Evolutionary conservation across 2,888 invertebrate genomes (phyloP).

Genomic region (Falcaria lacertinaria): DNA sequence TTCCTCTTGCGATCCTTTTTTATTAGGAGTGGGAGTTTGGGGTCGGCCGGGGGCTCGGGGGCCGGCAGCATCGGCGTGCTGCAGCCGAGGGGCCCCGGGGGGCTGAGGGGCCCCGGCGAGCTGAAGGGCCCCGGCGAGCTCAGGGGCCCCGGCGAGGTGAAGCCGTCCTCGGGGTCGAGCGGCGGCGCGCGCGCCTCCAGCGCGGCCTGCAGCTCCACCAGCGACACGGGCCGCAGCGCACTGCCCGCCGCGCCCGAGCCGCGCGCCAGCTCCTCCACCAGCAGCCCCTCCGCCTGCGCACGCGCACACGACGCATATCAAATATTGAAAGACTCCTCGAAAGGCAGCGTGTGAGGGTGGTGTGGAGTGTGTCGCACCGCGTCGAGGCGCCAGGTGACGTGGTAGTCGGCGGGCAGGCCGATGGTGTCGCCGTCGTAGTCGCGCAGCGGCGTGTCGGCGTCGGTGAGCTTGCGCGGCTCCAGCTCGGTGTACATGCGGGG

Average conservation of each 20-base stretch:
- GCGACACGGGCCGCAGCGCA: constrained; percentile 38
- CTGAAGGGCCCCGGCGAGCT: constrained; percentile 4
- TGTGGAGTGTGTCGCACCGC: not conserved
- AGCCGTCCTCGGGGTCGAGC: too few relatives aligned
- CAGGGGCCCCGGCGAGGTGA: constrained; percentile 9
- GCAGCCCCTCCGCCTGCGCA: constrained; percentile 39
- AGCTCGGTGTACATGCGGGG: constrained; percentile 63
- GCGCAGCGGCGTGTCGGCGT: constrained; percentile 40
- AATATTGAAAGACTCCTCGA: too few relatives aligned
- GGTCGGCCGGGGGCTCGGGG: constrained; percentile 7
- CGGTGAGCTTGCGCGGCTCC: constrained; percentile 53
- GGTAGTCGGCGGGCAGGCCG: constrained; percentile 60
- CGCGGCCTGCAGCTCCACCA: constrained; percentile 57
- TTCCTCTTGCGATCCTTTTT: constrained; percentile 37
- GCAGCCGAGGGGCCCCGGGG: constrained; percentile 15
- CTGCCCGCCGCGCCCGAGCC: constrained; percentile 5
- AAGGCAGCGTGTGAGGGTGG: not conserved
- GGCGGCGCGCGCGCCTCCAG: constrained; percentile 43
- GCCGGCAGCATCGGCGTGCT: constrained; percentile 15
- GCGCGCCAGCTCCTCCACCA: constrained; percentile 52
- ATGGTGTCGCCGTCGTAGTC: constrained; percentile 56
- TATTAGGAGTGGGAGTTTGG: constrained; percentile 8
- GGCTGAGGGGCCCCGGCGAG: constrained; percentile 11
- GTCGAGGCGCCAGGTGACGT: constrained; percentile 41
- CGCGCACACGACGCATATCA: too few relatives aligned